A percentile compares a stretch with the other conserved stretches of the same genome.
These are phyloP conservation scores for Cromileptes altivelis DNA, from an alignment of 2,113 vertebrate genomes.

Conservation along the genomic window DNA sequence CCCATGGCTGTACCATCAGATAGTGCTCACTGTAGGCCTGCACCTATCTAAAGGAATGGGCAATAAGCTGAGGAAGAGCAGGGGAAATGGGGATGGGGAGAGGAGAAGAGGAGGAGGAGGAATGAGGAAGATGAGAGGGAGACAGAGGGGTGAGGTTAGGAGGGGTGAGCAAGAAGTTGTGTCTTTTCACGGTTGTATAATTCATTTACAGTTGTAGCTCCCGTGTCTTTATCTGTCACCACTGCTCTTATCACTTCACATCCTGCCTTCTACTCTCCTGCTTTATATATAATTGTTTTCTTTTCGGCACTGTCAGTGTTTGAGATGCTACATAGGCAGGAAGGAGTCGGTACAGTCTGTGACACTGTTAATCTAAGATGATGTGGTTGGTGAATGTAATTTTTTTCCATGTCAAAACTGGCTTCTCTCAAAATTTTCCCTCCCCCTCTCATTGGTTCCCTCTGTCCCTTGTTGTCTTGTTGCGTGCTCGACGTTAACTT, in stretches of 20 bases:
- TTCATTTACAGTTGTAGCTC: slow-evolving; percentile 10
- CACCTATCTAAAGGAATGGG: slow-evolving; percentile 73
- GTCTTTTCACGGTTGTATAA: not conserved
- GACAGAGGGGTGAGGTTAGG: not conserved
- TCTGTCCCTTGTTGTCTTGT: not conserved
- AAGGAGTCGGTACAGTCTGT: not conserved
- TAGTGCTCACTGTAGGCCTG: slow-evolving; percentile 42
- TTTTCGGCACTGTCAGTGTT: not conserved
- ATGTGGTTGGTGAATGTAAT: not conserved
- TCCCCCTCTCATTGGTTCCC: not conserved
- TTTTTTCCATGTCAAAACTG: not conserved
- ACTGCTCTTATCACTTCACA: not conserved
- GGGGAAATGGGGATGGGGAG: not conserved
- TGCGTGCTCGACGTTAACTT: not conserved
- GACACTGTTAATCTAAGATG: not conserved
- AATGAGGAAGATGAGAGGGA: slow-evolving; percentile 23
- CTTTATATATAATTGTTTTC: not conserved
- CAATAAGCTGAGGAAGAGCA: slow-evolving; percentile 69
- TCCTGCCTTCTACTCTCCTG: not conserved
- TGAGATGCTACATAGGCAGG: not conserved
- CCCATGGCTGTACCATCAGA: slow-evolving; percentile 45
- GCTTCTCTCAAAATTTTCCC: not conserved
- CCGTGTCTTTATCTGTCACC: not conserved
- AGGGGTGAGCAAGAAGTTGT: not conserved
- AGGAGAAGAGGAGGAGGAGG: slow-evolving; percentile 3